Conservation (phyloP, 1,140 invertebrate species). For the Drosophila mauritiana region DNA sequence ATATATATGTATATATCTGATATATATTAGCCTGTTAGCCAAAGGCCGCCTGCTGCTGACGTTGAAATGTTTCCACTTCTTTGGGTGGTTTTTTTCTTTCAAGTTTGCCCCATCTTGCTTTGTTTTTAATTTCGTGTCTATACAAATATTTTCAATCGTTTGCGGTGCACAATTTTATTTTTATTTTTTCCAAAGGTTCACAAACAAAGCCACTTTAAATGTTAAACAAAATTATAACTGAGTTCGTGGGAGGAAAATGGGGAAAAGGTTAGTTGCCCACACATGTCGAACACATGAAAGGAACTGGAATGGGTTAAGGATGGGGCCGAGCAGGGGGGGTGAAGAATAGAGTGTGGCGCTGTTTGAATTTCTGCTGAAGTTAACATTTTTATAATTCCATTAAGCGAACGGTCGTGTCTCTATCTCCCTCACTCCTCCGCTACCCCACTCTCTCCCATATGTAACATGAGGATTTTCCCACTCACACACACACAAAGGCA, state of each 20-base stretch:
- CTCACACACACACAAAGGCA: constrained; percentile 34
- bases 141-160: constrained; percentile 37
- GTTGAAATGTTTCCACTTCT: constrained; percentile 40
- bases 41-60: constrained; percentile 55
- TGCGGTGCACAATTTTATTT: constrained; percentile 4
- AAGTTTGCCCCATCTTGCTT: constrained; percentile 7
- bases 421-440: not conserved
- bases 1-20: constrained; percentile 12
- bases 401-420: constrained; percentile 54
- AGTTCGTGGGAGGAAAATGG: constrained; percentile 23
- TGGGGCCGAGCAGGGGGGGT: not conserved
- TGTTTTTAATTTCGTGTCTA: constrained; percentile 37
- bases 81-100: not conserved
- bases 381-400: constrained; percentile 83
- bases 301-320: constrained; percentile 2
- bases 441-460: constrained; percentile 37
- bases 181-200: constrained; percentile 9
- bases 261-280: constrained; percentile 64
- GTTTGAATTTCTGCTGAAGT: constrained; percentile 81
- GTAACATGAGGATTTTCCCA: constrained; percentile 63
- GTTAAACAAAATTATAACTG: constrained; percentile 81
- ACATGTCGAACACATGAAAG: constrained; percentile 25
- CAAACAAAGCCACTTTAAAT: constrained; percentile 76
- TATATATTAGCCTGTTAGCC: constrained; percentile 31
- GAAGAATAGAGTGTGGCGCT: constrained; percentile 49